phyloP scores from a whole-genome alignment of 92 coral and sea anemone genomes.

The Umimayanthus kanabou region DNA sequence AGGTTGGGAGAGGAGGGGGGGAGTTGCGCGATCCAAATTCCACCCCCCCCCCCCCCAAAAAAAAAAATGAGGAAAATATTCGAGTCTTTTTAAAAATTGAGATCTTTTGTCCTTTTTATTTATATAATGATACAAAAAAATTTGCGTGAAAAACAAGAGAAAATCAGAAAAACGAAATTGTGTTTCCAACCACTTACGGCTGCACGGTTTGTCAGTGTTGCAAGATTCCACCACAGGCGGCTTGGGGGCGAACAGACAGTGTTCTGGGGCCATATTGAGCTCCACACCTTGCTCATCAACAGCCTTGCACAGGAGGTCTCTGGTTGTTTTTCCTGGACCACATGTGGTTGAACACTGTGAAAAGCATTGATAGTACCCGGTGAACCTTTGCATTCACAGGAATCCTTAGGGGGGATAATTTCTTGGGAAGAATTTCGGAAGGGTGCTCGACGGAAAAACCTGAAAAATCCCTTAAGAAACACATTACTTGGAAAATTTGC shows the following conservation, averaged over 20 bases:
- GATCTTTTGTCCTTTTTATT: neutral
- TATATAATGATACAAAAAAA: neutral
- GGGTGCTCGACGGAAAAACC: too few relatives aligned
- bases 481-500: too few relatives aligned
- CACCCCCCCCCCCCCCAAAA: too few relatives aligned
- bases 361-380: neutral
- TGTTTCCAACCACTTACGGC: constrained; percentile 18
- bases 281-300: constrained; percentile 4
- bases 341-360: constrained; percentile 56
- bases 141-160: neutral
- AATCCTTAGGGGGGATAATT: too few relatives aligned
- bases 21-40: too few relatives aligned
- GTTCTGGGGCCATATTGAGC: neutral
- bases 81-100: neutral
- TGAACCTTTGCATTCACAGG: too few relatives aligned
- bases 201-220: constrained; percentile 44
- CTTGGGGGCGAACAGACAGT: constrained; percentile 29
- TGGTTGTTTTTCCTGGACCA: constrained; percentile 34
- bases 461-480: too few relatives aligned
- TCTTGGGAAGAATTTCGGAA: too few relatives aligned
- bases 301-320: constrained; percentile 30
- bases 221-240: constrained; percentile 50
- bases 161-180: neutral
- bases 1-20: too few relatives aligned
- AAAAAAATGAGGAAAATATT: too few relatives aligned